Percentiles rank a stretch among this genome's conserved stretches.
Conservation (phyloP, 2,888 invertebrate genomes). For the Euclidia mi region DNA sequence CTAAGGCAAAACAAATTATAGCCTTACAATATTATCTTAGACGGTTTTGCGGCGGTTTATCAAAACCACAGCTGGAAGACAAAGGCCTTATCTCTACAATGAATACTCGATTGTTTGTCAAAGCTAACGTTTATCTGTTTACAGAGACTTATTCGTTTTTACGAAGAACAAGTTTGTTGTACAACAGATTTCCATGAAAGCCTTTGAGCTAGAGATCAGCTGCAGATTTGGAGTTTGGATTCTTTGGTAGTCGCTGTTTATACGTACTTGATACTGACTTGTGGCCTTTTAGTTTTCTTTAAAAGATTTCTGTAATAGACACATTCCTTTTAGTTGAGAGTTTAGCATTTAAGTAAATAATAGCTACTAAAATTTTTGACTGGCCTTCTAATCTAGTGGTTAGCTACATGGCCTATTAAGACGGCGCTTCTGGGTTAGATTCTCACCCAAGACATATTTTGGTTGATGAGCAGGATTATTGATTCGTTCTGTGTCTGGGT, state of each 20-base stretch:
- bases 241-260: neutral
- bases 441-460: no score
- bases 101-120: conserved; percentile 57
- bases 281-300: neutral
- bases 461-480: no score
- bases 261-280: neutral
- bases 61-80: conserved; percentile 50
- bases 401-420: no score
- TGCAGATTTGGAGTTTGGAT: neutral
- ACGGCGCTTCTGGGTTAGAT: no score
- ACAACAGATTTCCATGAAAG: neutral
- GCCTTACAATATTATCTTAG: conserved; percentile 48
- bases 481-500: no score
- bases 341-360: no score
- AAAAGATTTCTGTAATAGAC: no score
- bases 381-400: no score
- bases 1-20: conserved; percentile 50
- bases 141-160: conserved; percentile 42
- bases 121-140: conserved; percentile 44
- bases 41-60: conserved; percentile 52
- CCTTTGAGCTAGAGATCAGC: conserved; percentile 2
- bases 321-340: no score
- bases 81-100: conserved; percentile 44
- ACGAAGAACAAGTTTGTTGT: conserved; percentile 12
- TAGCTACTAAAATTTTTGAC: no score